Percentiles rank a stretch among this genome's conserved stretches.
phyloP scores from a whole-genome alignment of 37 sponge, comb jelly and placozoan species.

The Halichondria panicea region DNA sequence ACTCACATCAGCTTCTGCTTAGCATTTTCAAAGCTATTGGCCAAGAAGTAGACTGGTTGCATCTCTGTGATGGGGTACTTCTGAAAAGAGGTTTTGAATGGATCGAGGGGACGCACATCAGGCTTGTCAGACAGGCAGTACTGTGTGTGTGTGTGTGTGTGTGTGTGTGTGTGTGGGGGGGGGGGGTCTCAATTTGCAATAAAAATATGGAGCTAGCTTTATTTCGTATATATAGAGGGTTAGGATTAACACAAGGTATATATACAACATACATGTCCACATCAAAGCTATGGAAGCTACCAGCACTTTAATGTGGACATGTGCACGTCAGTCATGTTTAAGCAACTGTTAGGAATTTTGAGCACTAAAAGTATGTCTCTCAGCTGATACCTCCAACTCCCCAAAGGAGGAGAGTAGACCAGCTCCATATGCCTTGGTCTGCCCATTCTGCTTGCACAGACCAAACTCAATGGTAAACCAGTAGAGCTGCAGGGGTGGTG shows the following conservation, averaged over 20 bases:
- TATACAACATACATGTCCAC: no score
- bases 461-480: slow-evolving; percentile 98
- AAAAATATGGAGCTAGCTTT: not conserved
- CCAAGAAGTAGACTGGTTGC: slow-evolving; percentile 94
- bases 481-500: slow-evolving; percentile 56
- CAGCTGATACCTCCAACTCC: slow-evolving; percentile 85
- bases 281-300: no score
- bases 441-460: slow-evolving; percentile 79
- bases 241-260: no score
- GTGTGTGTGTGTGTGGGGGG: not conserved
- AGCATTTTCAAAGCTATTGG: slow-evolving; percentile 89
- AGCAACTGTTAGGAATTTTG: no score
- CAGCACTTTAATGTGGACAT: no score
- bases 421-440: slow-evolving; percentile 92
- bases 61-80: slow-evolving; percentile 90
- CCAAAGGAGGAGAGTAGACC: slow-evolving; percentile 96
- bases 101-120: slow-evolving; percentile 80
- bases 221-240: no score
- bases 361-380: no score
- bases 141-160: no score
- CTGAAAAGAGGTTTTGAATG: slow-evolving; percentile 64
- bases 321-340: no score
- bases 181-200: not conserved
- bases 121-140: slow-evolving; percentile 86
- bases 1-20: slow-evolving; percentile 90